Percentiles rank a stretch among this genome's conserved stretches.
Evolutionary conservation across 2,888 invertebrate genomes (phyloP).

Genomic region (Lithosia quadra): DNA sequence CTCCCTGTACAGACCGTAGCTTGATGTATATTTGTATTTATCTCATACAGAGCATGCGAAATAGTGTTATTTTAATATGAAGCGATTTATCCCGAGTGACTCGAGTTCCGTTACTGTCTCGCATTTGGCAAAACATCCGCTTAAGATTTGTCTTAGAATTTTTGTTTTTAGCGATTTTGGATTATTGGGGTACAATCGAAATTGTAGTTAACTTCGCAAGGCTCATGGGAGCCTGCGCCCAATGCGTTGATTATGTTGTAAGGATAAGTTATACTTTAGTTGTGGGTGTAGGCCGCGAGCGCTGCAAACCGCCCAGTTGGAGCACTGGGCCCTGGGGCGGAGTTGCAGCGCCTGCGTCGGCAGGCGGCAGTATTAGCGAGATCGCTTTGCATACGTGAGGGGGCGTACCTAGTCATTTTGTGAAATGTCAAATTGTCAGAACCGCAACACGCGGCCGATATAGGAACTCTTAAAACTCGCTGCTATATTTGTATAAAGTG

Average conservation of each 20-base stretch:
- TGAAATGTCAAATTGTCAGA: conserved; percentile 86
- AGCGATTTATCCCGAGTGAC: conserved; percentile 82
- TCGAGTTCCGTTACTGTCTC: conserved; percentile 84
- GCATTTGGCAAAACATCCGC: conserved; percentile 76
- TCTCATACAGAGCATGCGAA: conserved; percentile 70
- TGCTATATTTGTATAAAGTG: conserved; percentile 91
- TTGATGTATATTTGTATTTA: conserved; percentile 77
- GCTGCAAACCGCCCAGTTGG: conserved; percentile 28
- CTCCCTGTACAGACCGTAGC: conserved; percentile 75
- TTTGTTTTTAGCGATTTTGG: conserved; percentile 45
- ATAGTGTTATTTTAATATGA: conserved; percentile 72
- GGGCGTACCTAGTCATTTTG: conserved; percentile 86
- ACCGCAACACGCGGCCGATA: conserved; percentile 86
- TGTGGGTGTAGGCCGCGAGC: conserved; percentile 46
- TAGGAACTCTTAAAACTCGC: conserved; percentile 93
- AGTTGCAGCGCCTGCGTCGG: conserved; percentile 53
- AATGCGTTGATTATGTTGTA: conserved; percentile 78
- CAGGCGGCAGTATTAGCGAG: conserved; percentile 69
- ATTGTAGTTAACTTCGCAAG: conserved; percentile 66
- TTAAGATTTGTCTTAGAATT: conserved; percentile 43
- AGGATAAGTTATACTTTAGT: conserved; percentile 70
- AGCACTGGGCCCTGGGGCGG: conserved; percentile 16
- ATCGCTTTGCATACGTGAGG: conserved; percentile 68
- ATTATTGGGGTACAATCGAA: conserved; percentile 69
- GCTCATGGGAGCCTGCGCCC: conserved; percentile 53